phyloP scores from a whole-genome alignment of 1,140 invertebrate genomes.

The Tribolium madens region DNA sequence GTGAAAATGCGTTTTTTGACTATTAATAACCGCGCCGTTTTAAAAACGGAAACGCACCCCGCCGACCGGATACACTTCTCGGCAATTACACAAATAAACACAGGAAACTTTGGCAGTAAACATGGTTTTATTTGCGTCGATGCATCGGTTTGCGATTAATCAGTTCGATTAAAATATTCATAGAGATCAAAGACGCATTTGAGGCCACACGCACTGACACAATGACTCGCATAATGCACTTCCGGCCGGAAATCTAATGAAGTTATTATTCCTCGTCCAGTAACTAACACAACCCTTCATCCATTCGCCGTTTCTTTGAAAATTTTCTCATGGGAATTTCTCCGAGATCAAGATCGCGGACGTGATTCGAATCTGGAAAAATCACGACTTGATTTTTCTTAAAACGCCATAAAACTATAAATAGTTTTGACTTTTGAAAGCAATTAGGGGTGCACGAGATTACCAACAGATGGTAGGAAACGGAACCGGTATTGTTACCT shows the following conservation, averaged over 20 bases:
- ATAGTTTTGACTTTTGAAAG: conserved; percentile 24
- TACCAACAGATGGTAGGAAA: conserved; percentile 53
- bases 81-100: conserved; percentile 44
- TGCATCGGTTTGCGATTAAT: conserved; percentile 17
- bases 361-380: not conserved
- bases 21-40: conserved; percentile 4
- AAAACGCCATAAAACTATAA: conserved; percentile 37
- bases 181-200: conserved; percentile 6
- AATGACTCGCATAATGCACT: conserved; percentile 39
- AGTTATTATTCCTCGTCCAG: conserved; percentile 30
- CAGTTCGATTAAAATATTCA: not conserved
- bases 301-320: not conserved
- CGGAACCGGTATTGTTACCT: conserved; percentile 57
- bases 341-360: conserved; percentile 5
- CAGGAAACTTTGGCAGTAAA: conserved; percentile 41
- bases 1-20: not conserved
- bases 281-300: conserved; percentile 35
- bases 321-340: conserved; percentile 39
- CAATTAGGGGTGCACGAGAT: conserved; percentile 39
- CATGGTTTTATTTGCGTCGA: conserved; percentile 22
- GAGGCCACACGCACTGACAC: conserved; percentile 44
- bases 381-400: not conserved
- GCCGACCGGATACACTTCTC: conserved; percentile 37
- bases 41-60: conserved; percentile 44
- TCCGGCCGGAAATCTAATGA: conserved; percentile 43